Evolutionary conservation across 35 echinoderm and acorn worm genomes (phyloP).

Genomic region (Heliocidaris erythrogramma): DNA sequence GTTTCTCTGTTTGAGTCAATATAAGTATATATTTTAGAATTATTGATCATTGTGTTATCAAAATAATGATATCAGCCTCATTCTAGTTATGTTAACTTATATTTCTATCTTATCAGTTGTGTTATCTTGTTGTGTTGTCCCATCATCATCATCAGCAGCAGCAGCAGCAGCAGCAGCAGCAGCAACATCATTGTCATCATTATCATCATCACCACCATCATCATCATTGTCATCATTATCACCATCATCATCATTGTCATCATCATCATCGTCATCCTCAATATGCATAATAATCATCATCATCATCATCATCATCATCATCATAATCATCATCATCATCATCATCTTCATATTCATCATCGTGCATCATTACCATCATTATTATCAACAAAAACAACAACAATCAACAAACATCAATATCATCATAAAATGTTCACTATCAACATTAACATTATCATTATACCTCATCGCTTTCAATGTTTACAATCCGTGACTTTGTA

Average conservation of each 20-base stretch:
- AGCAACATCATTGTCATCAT: no score
- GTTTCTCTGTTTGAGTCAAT: no score
- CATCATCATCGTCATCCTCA: conserved; percentile 12
- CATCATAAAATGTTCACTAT: background rate
- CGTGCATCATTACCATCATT: background rate
- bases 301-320: background rate
- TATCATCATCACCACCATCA: conserved; percentile 30
- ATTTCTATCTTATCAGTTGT: no score
- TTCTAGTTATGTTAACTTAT: no score
- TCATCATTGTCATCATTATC: conserved; percentile 1
- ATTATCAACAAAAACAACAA: background rate
- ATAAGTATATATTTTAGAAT: no score
- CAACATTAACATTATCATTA: background rate
- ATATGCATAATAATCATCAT: background rate
- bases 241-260: conserved; percentile 15
- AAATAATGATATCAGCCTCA: no score
- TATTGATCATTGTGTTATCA: no score
- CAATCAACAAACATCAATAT: background rate
- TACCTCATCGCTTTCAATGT: background rate
- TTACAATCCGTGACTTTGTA: background rate
- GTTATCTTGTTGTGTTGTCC: no score
- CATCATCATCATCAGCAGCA: conserved; percentile 24
- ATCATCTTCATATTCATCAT: background rate
- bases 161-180: background rate
- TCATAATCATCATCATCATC: background rate